These are phyloP conservation scores for Endotricha flammealis DNA, from an alignment of 2,888 invertebrate genomes.

Conservation along the genomic window DNA sequence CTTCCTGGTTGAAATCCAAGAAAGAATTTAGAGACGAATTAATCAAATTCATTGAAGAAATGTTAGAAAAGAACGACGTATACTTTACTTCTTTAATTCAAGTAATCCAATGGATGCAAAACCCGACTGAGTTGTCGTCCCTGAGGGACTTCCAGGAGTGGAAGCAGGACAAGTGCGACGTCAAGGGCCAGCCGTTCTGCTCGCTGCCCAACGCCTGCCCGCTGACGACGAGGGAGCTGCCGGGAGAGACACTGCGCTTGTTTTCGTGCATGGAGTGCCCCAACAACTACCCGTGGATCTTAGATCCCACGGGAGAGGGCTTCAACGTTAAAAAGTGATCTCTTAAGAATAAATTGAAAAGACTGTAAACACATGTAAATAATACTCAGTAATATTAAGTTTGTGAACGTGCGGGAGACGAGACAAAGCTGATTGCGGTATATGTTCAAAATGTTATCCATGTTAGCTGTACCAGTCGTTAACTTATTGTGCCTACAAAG, in stretches of 20 bases:
- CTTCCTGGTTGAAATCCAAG: slow-evolving; percentile 96
- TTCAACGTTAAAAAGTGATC: slow-evolving; percentile 89
- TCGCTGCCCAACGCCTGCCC: slow-evolving; percentile 95
- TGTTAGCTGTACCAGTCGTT: slow-evolving; percentile 12
- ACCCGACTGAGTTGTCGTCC: slow-evolving; percentile 91
- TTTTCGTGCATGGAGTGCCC: slow-evolving; percentile 98
- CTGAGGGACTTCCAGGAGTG: slow-evolving; percentile 95
- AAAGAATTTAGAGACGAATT: slow-evolving; percentile 94
- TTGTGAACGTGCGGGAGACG: slow-evolving; percentile 44
- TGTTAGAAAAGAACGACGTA: slow-evolving; percentile 92
- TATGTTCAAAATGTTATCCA: slow-evolving; percentile 20
- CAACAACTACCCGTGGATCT: slow-evolving; percentile 96
- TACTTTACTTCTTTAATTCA: slow-evolving; percentile 94
- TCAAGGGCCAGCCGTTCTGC: slow-evolving; percentile 95
- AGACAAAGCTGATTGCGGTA: slow-evolving; percentile 31
- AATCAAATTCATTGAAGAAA: slow-evolving; percentile 95
- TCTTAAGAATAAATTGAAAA: slow-evolving; percentile 68
- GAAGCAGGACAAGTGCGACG: slow-evolving; percentile 95
- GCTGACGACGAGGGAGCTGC: slow-evolving; percentile 91
- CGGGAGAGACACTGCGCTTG: slow-evolving; percentile 93
- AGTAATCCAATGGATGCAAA: slow-evolving; percentile 98
- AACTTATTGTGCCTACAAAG: slow-evolving; percentile 9
- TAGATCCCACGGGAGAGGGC: slow-evolving; percentile 96
- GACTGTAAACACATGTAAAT: slow-evolving; percentile 76
- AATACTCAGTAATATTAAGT: slow-evolving; percentile 73